A percentile compares a stretch with the other conserved stretches of the same genome.
Conservation (phyloP, 2,113 vertebrate species). For the Centropus bengalensis region DNA sequence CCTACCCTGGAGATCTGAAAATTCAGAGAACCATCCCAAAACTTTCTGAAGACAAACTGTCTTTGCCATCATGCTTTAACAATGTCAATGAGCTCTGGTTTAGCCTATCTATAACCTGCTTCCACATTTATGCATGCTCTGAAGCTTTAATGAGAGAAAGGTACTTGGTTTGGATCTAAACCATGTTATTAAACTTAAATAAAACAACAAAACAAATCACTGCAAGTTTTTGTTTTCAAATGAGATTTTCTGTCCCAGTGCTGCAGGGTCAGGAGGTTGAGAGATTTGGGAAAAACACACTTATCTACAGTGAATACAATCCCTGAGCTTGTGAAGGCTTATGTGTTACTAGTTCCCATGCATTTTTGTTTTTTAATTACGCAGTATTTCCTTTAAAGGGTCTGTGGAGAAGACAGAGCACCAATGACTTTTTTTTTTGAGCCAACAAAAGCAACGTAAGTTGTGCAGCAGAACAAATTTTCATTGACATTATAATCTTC, state of each 20-base stretch:
- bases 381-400: not conserved
- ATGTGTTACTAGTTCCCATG: not conserved
- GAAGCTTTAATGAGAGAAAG: not conserved
- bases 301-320: constrained; percentile 31
- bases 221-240: not conserved
- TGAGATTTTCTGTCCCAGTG: not conserved
- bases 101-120: not conserved
- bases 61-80: not conserved
- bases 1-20: not conserved
- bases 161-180: not conserved
- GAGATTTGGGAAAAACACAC: constrained; percentile 9
- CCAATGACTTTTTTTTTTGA: not conserved
- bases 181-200: not conserved
- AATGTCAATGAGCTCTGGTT: not conserved
- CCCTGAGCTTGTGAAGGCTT: not conserved
- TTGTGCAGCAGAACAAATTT: constrained; percentile 3
- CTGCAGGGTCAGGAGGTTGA: not conserved
- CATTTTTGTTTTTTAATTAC: not conserved
- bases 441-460: not conserved
- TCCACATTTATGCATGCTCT: not conserved
- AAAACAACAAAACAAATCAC: not conserved
- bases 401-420: not conserved
- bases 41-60: not conserved
- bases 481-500: not conserved
- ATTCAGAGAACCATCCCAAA: not conserved